A percentile compares a stretch with the other conserved stretches of the same genome.
Conservation (phyloP, 2,888 invertebrate species). For the Chrysolina americana region DNA sequence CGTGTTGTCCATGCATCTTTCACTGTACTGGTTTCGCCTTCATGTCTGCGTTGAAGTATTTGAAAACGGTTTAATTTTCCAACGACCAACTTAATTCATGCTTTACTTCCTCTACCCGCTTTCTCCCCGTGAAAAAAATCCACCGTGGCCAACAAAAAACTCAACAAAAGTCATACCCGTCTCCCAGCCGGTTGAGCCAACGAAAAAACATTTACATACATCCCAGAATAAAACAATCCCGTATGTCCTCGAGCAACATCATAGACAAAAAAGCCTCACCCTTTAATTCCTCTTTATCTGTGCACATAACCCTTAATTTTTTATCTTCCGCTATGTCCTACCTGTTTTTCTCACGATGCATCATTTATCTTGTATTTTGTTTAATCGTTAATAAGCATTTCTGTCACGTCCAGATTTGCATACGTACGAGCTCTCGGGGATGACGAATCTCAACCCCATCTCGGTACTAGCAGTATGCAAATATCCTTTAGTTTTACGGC, state of each 20-base stretch:
- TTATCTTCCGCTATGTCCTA: constrained; percentile 33
- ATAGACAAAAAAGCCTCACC: constrained; percentile 52
- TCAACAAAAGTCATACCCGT: constrained; percentile 34
- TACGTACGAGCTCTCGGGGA: constrained; percentile 32
- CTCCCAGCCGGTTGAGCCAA: constrained; percentile 16
- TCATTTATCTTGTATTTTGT: constrained; percentile 57
- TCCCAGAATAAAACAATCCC: constrained; percentile 42
- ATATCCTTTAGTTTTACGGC: constrained; percentile 49
- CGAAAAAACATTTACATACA: constrained; percentile 38
- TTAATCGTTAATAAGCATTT: constrained; percentile 59
- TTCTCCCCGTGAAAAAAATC: constrained; percentile 7
- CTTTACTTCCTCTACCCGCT: constrained; percentile 16
- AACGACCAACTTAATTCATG: constrained; percentile 20
- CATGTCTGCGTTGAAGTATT: not conserved
- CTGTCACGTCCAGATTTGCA: constrained; percentile 53
- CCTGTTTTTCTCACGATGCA: constrained; percentile 40
- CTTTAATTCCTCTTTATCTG: constrained; percentile 50
- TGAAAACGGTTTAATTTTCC: constrained; percentile 5
- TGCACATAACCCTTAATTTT: constrained; percentile 41
- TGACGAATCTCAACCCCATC: constrained; percentile 29
- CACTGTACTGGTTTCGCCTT: not conserved
- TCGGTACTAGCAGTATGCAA: constrained; percentile 38
- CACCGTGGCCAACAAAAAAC: constrained; percentile 25
- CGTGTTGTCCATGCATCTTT: not conserved
- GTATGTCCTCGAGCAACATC: constrained; percentile 37